Conservation (phyloP, 2,888 invertebrate species). For the Sphaerophoria taeniata region DNA sequence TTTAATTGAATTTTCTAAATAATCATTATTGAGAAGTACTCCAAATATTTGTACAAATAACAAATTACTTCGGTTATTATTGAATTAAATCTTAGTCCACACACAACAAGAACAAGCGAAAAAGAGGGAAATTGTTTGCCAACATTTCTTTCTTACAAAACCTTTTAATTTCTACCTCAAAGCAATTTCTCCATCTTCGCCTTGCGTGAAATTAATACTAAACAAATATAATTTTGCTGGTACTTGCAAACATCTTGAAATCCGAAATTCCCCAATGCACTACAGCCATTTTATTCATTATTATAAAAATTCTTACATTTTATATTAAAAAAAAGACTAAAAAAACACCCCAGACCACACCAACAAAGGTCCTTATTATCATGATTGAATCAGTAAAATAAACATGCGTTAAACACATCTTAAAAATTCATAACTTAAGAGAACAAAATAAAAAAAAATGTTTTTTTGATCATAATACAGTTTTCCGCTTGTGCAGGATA, state of each 20-base stretch:
- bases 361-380: constrained; percentile 30
- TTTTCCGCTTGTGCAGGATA: constrained; percentile 24
- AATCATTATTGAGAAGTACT: no score
- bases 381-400: constrained; percentile 46
- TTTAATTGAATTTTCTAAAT: no score
- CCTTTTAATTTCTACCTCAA: no score
- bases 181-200: not conserved
- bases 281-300: constrained; percentile 3
- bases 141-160: not conserved
- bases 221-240: not conserved
- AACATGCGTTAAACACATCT: constrained; percentile 49
- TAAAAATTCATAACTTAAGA: constrained; percentile 48
- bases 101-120: no score
- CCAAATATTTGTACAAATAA: no score
- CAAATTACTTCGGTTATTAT: no score
- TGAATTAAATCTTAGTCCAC: no score
- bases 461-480: not conserved
- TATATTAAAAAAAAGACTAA: not conserved
- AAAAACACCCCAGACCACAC: not conserved
- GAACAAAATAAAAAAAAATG: constrained; percentile 1
- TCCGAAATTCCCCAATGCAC: not conserved
- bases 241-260: not conserved
- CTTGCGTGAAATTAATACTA: not conserved
- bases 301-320: constrained; percentile 2
- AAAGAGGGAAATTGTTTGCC: not conserved